Evolutionary conservation across 2,113 vertebrate species (phyloP), one percentile per base, ranked within the genome.

Genomic region (Ammospiza nelsoni): DNA sequence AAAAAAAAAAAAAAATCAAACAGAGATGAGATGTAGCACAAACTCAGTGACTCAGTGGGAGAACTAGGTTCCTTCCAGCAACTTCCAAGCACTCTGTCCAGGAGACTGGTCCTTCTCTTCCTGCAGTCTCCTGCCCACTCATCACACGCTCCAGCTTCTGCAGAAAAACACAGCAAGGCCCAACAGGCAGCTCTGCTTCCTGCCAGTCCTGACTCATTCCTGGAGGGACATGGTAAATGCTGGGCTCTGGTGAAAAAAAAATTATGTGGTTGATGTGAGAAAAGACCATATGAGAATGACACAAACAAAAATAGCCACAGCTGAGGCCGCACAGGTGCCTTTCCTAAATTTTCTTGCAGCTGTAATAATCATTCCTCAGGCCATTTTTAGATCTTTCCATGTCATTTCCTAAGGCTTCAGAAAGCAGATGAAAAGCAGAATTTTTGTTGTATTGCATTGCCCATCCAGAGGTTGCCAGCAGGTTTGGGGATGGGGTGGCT

Each of bases 161-260:
- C 87, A 94, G 93, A 86, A 94, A 95, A 97, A 94, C 91, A 90
- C 71, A 92, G 89, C 2, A 23, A 52, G 82, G 59, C 78, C 90
- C 35, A 8, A 72, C 81, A 95, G 87, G 92, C 92, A 96, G 78
- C 84, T 89, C 69, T 79, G 95, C 94, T 96, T 97, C 96, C 95
- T 95, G 94, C 87, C 75, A 69, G 89, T 89, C 95, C 94, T 97
- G 95, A 95, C 94, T 97, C 95, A 97, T 87, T 96, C 81, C 92
- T 94, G 92, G 82, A 89, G 87, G 94, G 89, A 95, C 13, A 3
- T 51, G 90, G 89, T 90, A 91, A 89, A 95, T 97, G 76, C 93
- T 74, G 95, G 89, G 75, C 78, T 91, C 78, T 6, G 3, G 16
- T 85, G 91, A 94, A 95, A 96, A 95, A 93, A 89, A 18, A 51